Base-by-base conservation (phyloP, 2,113 vertebrate genomes). In the Ceyx cyanopectus region DNA sequence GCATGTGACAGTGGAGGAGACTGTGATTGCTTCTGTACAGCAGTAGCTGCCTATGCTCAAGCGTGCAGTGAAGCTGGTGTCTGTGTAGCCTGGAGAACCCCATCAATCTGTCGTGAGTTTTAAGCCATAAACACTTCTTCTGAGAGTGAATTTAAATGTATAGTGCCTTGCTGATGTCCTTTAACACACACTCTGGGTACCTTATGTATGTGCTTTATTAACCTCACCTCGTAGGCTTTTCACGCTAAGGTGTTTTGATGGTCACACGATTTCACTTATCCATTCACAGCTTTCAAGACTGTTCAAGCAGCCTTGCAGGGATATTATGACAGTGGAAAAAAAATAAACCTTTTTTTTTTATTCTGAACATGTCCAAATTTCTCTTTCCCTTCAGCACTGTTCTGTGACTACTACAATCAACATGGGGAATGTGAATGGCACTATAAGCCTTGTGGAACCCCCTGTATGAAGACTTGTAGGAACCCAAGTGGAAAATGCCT, bases 331-430 rank as follows among this genome's bases (percentile, higher is more conserved):
- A 56, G 68, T 65, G 26, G 20, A 48, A 50, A 50, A 50, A 50
- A 75, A 53, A 67, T n/a, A 30, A 53, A 37, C 7, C 6, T 19
- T 14, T 69, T 26, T 24, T 43, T 54, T 79, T 30, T 62, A 15
- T 62, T 18, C 57, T 85, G 37, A 93, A 56, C 5, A 23, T 21
- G 4, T 76, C 41, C 40, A 66, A 83, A 77, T 54, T 65, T 72
- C 37, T 84, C 2, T 77, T 88, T 91, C 26, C 84, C 70, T 22
- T 81, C 85, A 98, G 97, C 97, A 27, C 34, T 98, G 60, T 98
- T 98, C 81, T 98, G 97, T 84, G 97, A 97, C 61, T 98, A 97
- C 75, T 98, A 98, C 82, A 98, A 98, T 79, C 89, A 74, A 32
- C 72, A 96, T 43, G 95, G 94, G 23, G 94, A 96, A 70, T 98